phyloP scores from a whole-genome alignment of 2,888 invertebrate genomes.

The Brachycybe producta region DNA sequence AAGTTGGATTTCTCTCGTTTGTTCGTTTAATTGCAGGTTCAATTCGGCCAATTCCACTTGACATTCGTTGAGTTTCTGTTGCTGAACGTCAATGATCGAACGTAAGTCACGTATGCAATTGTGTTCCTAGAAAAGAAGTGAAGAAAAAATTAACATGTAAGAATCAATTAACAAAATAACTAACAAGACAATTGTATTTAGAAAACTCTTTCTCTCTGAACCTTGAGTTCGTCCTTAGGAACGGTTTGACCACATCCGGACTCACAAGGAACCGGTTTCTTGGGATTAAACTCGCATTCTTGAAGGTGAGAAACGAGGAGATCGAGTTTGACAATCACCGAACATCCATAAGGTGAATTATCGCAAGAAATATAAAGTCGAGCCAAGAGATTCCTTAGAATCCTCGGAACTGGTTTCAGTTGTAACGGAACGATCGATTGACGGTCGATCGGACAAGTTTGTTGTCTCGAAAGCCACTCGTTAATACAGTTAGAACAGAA shows the following conservation, averaged over 20 bases:
- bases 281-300: constrained; percentile 89
- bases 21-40: constrained; percentile 72
- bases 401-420: constrained; percentile 80
- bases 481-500: constrained; percentile 85
- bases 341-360: constrained; percentile 77
- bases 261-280: constrained; percentile 82
- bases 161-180: not conserved
- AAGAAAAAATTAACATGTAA: constrained; percentile 1
- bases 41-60: constrained; percentile 77
- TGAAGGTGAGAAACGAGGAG: constrained; percentile 65
- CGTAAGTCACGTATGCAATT: constrained; percentile 84
- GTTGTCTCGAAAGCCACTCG: constrained; percentile 87
- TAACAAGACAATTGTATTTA: not conserved
- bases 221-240: constrained; percentile 83
- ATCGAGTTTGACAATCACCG: constrained; percentile 71
- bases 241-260: constrained; percentile 86
- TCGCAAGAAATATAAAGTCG: constrained; percentile 82
- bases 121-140: constrained; percentile 48
- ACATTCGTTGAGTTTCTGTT: constrained; percentile 70
- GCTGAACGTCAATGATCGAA: constrained; percentile 67
- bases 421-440: constrained; percentile 79
- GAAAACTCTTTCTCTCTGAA: constrained; percentile 22
- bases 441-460: constrained; percentile 87
- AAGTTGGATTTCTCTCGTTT: constrained; percentile 73
- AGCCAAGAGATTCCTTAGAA: constrained; percentile 78